These are phyloP conservation scores for Endomychus coccineus DNA, from an alignment of 2,888 invertebrate species.

Conservation along the genomic window DNA sequence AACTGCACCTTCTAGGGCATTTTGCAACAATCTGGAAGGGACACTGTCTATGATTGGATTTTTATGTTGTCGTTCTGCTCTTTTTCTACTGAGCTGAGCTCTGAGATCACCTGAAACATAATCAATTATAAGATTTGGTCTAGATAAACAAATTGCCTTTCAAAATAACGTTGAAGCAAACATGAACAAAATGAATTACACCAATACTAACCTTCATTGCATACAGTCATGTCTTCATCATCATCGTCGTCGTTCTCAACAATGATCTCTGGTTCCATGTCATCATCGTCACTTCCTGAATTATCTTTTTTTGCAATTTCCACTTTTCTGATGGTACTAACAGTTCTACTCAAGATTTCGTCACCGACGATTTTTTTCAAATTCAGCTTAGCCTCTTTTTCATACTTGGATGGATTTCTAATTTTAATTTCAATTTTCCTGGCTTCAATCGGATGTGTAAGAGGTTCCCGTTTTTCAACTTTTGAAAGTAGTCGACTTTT, in stretches of 20 bases:
- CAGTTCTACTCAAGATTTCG: not conserved
- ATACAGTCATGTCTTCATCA: slow-evolving; percentile 20
- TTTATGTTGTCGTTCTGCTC: slow-evolving; percentile 47
- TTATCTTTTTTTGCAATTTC: slow-evolving; percentile 24
- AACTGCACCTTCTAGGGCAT: slow-evolving; percentile 48
- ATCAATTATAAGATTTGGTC: too few relatives aligned
- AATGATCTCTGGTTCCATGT: slow-evolving; percentile 25
- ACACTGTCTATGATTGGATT: slow-evolving; percentile 37
- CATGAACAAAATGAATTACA: not conserved
- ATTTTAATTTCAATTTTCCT: slow-evolving; percentile 40
- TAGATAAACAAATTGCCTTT: too few relatives aligned
- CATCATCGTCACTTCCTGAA: slow-evolving; percentile 8
- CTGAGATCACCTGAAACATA: slow-evolving; percentile 45
- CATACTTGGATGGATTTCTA: slow-evolving; percentile 38
- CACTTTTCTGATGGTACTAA: slow-evolving; percentile 21
- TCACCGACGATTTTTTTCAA: not conserved
- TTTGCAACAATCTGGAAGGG: slow-evolving; percentile 46
- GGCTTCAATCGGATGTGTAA: slow-evolving; percentile 24
- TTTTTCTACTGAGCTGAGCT: slow-evolving; percentile 48
- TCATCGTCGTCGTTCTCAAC: slow-evolving; percentile 32
- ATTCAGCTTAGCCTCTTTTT: slow-evolving; percentile 21
- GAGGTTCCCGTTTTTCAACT: slow-evolving; percentile 14
- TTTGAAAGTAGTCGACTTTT: slow-evolving; percentile 6
- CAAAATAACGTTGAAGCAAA: too few relatives aligned
- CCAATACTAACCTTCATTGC: slow-evolving; percentile 26